phyloP scores from a whole-genome alignment of 2,888 invertebrate species.

The Hydroisotoma schaefferi region DNA sequence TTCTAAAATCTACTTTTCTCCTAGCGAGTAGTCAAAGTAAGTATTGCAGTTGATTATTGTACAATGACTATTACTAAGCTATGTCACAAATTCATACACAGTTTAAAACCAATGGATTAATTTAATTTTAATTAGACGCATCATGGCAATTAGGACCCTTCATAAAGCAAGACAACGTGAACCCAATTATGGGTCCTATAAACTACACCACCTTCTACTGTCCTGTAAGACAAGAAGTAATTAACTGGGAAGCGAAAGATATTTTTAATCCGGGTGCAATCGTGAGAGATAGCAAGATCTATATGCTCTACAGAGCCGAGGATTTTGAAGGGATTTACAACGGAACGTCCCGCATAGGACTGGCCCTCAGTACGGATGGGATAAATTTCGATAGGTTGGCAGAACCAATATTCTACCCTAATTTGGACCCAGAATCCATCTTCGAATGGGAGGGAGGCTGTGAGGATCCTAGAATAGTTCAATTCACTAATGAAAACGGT shows the following conservation, averaged over 20 bases:
- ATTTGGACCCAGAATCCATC: conserved; percentile 20
- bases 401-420: conserved; percentile 39
- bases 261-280: conserved; percentile 45
- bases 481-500: too few relatives aligned
- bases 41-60: too few relatives aligned
- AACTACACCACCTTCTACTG: conserved; percentile 37
- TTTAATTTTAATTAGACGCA: conserved; percentile 8
- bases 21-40: too few relatives aligned
- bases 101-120: too few relatives aligned
- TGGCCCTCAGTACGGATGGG: conserved; percentile 38
- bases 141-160: conserved; percentile 39
- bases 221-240: conserved; percentile 30
- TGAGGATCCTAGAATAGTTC: conserved; percentile 41
- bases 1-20: too few relatives aligned
- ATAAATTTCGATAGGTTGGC: conserved; percentile 28
- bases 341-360: conserved; percentile 46
- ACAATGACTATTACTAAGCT: too few relatives aligned
- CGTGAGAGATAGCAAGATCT: conserved; percentile 31
- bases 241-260: conserved; percentile 44
- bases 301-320: conserved; percentile 43
- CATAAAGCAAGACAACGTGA: conserved; percentile 35
- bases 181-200: conserved; percentile 37
- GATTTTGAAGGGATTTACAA: conserved; percentile 34
- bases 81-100: too few relatives aligned
- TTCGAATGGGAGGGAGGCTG: conserved; percentile 45